A percentile compares a stretch with the other conserved stretches of the same genome.
phyloP scores from a whole-genome alignment of 2,888 invertebrate species.

The Pristionchus mayeri region DNA sequence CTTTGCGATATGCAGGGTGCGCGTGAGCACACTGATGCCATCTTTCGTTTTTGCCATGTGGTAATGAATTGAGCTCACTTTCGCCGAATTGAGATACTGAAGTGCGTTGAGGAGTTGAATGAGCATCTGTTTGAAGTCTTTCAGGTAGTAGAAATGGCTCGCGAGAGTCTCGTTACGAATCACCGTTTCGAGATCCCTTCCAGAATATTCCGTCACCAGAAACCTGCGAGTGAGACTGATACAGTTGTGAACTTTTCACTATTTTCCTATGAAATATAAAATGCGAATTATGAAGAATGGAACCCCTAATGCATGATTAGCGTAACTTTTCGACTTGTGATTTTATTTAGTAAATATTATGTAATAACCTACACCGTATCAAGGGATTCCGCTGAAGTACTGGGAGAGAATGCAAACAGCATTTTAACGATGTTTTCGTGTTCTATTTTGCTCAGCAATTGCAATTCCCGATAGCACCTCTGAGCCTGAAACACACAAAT shows the following conservation, averaged over 20 bases:
- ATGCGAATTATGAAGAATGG: neutral
- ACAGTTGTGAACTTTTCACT: too few relatives aligned
- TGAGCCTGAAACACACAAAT: neutral
- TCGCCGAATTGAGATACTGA: constrained; percentile 4
- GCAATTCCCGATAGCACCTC: neutral
- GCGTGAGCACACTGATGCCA: too few relatives aligned
- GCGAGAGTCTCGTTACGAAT: neutral
- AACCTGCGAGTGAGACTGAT: too few relatives aligned
- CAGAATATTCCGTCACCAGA: neutral
- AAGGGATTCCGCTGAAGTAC: neutral
- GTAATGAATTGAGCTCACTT: neutral
- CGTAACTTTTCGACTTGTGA: too few relatives aligned
- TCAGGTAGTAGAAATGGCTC: neutral
- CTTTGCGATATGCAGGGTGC: too few relatives aligned
- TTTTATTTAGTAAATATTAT: too few relatives aligned
- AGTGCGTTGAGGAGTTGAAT: neutral
- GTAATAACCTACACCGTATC: neutral
- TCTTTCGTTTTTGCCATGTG: too few relatives aligned
- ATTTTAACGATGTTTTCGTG: constrained; percentile 1
- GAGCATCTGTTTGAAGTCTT: constrained; percentile 5
- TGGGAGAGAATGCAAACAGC: neutral
- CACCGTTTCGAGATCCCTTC: neutral
- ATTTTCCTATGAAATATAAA: neutral
- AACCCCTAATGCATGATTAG: too few relatives aligned
- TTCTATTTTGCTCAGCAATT: neutral